These are phyloP conservation scores for Scomber scombrus DNA, from an alignment of 2,113 vertebrate genomes.

Conservation along the genomic window DNA sequence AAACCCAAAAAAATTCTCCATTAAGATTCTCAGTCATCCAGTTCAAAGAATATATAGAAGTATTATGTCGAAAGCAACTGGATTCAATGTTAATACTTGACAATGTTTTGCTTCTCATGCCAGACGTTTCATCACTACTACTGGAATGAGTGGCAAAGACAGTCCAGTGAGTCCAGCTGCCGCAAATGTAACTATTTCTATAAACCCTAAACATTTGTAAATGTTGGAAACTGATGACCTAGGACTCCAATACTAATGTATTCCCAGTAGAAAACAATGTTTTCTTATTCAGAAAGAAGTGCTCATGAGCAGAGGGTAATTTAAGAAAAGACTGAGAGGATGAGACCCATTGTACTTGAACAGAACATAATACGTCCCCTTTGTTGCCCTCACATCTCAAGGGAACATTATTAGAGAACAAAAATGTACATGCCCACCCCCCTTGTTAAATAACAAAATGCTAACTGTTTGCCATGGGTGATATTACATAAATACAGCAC, in stretches of 20 bases:
- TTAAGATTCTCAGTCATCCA: constrained; percentile 12
- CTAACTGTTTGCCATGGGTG: constrained; percentile 32
- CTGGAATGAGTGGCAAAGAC: not conserved
- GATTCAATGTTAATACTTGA: constrained; percentile 12
- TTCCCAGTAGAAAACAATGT: constrained; percentile 26
- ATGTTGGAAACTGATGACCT: not conserved
- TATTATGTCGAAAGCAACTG: not conserved
- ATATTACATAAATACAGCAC: constrained; percentile 57
- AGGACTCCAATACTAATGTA: not conserved
- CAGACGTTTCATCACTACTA: constrained; percentile 13
- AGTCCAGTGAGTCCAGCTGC: constrained; percentile 30
- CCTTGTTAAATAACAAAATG: constrained; percentile 45
- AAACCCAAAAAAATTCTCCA: not conserved
- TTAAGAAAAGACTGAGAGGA: constrained; percentile 30
- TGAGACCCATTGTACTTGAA: constrained; percentile 27
- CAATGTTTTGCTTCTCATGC: constrained; percentile 18
- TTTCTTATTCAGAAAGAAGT: constrained; percentile 5
- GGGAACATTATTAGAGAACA: constrained; percentile 31
- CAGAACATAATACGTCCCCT: constrained; percentile 50
- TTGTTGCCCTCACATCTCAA: constrained; percentile 19
- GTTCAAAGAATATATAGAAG: constrained; percentile 14
- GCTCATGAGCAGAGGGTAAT: not conserved
- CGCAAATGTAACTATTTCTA: constrained; percentile 7
- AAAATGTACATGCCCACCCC: constrained; percentile 26
- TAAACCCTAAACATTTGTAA: not conserved